phyloP scores from a whole-genome alignment of 2,888 invertebrate genomes.

The Andrena bicolor region DNA sequence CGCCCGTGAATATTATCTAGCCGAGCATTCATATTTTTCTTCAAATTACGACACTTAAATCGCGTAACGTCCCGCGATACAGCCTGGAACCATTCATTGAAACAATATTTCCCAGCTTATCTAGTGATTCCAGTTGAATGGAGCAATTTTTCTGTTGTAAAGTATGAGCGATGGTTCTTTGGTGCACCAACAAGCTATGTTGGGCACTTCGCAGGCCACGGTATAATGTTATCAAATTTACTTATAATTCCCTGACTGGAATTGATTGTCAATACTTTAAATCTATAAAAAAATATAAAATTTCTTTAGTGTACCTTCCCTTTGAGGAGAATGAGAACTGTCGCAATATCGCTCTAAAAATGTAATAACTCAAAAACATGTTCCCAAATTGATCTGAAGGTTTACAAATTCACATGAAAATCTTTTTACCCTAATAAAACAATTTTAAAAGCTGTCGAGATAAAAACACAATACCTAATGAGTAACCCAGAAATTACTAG shows the following conservation, averaged over 20 bases:
- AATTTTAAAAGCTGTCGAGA: neutral
- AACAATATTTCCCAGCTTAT: neutral
- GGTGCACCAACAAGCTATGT: too few species aligned
- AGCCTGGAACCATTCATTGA: neutral
- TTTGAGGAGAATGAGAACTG: too few species aligned
- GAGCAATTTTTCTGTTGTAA: neutral
- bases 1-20: neutral
- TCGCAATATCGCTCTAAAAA: too few species aligned
- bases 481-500: too few species aligned
- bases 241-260: too few species aligned
- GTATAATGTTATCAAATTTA: too few species aligned
- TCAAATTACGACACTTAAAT: neutral
- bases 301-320: too few species aligned
- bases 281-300: too few species aligned
- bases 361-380: neutral
- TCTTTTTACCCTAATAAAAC: neutral
- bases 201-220: too few species aligned
- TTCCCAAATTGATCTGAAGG: neutral
- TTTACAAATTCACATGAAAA: neutral
- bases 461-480: too few species aligned
- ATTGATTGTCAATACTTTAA: too few species aligned
- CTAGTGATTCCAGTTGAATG: neutral
- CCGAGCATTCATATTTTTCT: conserved; percentile 3
- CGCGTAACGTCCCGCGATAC: neutral
- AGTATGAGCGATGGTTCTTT: neutral